Conservation (phyloP, 2,797 vertebrate genomes). For the Naso thynnoides region DNA sequence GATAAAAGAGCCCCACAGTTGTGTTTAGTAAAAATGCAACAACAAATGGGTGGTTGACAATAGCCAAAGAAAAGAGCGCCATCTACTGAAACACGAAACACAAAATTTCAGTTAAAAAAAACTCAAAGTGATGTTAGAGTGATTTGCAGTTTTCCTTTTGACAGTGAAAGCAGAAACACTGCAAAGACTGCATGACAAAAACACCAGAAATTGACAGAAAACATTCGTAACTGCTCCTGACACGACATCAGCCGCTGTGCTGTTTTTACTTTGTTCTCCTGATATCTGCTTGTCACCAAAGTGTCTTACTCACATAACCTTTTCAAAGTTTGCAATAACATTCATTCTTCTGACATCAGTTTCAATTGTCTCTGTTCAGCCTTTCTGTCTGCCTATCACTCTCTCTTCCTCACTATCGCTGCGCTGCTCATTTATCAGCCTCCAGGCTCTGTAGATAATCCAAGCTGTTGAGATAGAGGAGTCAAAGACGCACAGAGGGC, state of each 20-base stretch:
- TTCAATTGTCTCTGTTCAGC: conserved; percentile 9
- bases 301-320: conserved; percentile 1
- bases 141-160: background rate
- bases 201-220: background rate
- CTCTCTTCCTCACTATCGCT: conserved; percentile 9
- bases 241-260: background rate
- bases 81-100: background rate
- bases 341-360: conserved; percentile 5
- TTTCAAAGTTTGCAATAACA: conserved; percentile 22
- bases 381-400: background rate
- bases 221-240: conserved; percentile 1
- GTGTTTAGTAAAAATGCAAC: background rate
- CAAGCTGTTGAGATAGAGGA: conserved; percentile 1
- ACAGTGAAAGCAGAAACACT: background rate
- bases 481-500: conserved; percentile 24
- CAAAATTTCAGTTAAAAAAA: background rate
- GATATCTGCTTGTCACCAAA: background rate
- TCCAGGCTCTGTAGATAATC: conserved; percentile 31
- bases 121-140: background rate
- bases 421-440: conserved; percentile 50
- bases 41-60: background rate
- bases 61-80: background rate
- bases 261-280: background rate
- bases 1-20: background rate
- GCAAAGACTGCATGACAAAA: background rate